Percentiles rank a stretch among this genome's conserved stretches.
These are phyloP conservation scores for Helicorthomorpha holstii DNA, from an alignment of 1,140 invertebrate species.

Conservation along the genomic window DNA sequence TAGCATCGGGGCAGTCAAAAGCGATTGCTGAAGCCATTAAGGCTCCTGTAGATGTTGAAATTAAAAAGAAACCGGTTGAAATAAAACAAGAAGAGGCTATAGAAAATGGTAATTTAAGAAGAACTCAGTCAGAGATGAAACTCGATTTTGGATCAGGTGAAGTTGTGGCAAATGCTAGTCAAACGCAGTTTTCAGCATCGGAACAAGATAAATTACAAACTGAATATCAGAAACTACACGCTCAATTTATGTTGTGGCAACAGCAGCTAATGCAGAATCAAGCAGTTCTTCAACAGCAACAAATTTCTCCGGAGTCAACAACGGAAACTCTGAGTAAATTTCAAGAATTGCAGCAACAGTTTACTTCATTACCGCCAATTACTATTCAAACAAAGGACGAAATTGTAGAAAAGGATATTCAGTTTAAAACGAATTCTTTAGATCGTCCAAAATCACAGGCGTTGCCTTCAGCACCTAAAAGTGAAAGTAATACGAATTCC, in stretches of 20 bases:
- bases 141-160: not conserved
- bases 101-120: not conserved
- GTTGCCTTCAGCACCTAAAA: not conserved
- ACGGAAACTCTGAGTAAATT: not conserved
- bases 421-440: not conserved
- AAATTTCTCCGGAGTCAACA: not conserved
- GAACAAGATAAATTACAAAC: slow-evolving; percentile 1
- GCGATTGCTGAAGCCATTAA: not conserved
- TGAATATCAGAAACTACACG: slow-evolving; percentile 14
- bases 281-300: slow-evolving; percentile 10
- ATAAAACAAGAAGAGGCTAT: not conserved
- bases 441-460: not conserved
- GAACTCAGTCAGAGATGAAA: not conserved
- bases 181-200: not conserved
- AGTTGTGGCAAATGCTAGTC: not conserved
- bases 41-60: not conserved
- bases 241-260: slow-evolving; percentile 15
- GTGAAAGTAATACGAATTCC: not conserved
- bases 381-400: not conserved
- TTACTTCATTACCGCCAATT: not conserved
- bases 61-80: not conserved
- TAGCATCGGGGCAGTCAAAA: not conserved
- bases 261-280: slow-evolving; percentile 15
- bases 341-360: not conserved
- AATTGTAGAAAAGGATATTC: not conserved